Evolutionary conservation across 2,113 vertebrate species (phyloP).

Genomic region (Channa maculata): DNA sequence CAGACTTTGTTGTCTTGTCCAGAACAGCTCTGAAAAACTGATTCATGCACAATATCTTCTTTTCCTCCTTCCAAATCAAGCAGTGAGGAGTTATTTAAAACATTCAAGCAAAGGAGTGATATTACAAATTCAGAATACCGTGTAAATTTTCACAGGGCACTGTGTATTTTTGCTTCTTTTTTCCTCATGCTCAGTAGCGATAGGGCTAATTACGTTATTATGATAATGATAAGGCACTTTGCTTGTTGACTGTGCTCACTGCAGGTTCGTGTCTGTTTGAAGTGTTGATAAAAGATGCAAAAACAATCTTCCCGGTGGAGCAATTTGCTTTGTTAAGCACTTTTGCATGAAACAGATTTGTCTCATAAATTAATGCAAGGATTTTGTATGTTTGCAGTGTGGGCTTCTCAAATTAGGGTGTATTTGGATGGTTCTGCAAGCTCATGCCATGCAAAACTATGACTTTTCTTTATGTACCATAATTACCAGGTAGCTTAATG

Average conservation of each 20-base stretch:
- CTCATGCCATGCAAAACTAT: constrained; percentile 34
- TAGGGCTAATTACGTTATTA: constrained; percentile 56
- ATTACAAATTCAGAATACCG: constrained; percentile 47
- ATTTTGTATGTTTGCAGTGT: constrained; percentile 19
- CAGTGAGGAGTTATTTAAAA: constrained; percentile 31
- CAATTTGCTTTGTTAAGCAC: not conserved
- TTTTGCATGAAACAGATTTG: not conserved
- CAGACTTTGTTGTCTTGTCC: not conserved
- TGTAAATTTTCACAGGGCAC: constrained; percentile 43
- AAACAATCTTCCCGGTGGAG: constrained; percentile 11
- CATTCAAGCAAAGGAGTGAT: constrained; percentile 13
- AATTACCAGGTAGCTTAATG: constrained; percentile 62
- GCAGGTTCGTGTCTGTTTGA: constrained; percentile 27
- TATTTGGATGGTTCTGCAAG: constrained; percentile 26
- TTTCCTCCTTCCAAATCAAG: constrained; percentile 44
- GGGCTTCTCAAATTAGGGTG: constrained; percentile 32
- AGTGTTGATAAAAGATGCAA: constrained; percentile 43
- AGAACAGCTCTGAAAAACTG: not conserved
- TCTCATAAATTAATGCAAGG: constrained; percentile 36
- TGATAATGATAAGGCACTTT: constrained; percentile 44
- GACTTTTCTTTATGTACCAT: constrained; percentile 49
- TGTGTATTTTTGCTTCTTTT: constrained; percentile 50
- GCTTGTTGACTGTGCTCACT: constrained; percentile 43
- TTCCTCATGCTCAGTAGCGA: constrained; percentile 52
- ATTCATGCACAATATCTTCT: constrained; percentile 10